Conservation (phyloP, 2,888 invertebrate genomes). For the Parasteatoda lunata region DNA sequence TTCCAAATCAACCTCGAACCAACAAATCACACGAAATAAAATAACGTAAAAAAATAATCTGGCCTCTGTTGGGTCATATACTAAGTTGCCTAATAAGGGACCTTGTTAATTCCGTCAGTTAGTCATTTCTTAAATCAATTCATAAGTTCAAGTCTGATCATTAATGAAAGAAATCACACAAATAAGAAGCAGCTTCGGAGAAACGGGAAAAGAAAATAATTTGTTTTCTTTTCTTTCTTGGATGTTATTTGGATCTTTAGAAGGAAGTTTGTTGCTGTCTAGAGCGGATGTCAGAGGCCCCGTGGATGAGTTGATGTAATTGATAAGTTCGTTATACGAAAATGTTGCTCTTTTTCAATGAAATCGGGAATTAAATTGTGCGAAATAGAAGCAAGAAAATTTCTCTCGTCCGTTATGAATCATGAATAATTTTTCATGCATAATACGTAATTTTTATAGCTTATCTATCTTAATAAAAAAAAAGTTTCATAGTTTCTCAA, state of each 20-base stretch:
- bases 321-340: too few relatives aligned
- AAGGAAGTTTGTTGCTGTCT: not conserved
- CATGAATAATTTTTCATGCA: too few relatives aligned
- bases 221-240: not conserved
- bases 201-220: not conserved
- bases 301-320: not conserved
- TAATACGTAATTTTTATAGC: too few relatives aligned
- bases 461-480: too few relatives aligned
- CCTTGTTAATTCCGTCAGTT: constrained; percentile 31
- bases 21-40: constrained; percentile 1
- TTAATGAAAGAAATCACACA: not conserved
- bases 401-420: too few relatives aligned
- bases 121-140: not conserved
- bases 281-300: not conserved
- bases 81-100: constrained; percentile 43
- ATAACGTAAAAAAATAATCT: constrained; percentile 13
- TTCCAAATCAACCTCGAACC: not conserved
- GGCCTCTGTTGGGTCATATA: constrained; percentile 22
- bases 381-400: too few relatives aligned
- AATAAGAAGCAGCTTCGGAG: not conserved
- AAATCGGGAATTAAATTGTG: too few relatives aligned
- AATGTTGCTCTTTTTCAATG: too few relatives aligned
- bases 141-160: not conserved
- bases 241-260: not conserved
- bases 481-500: too few relatives aligned